Conservation (phyloP, 2,113 vertebrate genomes). For the Neomonachus schauinslandi region DNA sequence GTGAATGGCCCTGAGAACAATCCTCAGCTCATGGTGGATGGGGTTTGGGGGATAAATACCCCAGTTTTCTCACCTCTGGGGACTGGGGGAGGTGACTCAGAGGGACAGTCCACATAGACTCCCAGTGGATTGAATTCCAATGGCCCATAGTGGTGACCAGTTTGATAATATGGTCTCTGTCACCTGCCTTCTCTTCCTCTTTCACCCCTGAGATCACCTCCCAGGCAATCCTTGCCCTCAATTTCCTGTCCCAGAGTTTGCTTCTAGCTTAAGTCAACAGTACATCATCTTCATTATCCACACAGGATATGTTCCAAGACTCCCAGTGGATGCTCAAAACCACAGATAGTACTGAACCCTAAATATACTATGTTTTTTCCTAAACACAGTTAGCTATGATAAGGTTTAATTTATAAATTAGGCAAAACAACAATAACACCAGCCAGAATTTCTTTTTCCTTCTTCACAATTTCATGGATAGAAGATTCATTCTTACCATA, state of each 20-base stretch:
- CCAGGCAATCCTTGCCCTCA: too few species aligned
- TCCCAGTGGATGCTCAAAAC: not conserved
- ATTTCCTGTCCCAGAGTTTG: not conserved
- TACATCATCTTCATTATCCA: not conserved
- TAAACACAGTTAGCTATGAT: not conserved
- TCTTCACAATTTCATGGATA: not conserved
- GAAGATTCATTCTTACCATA: not conserved
- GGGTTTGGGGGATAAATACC: not conserved
- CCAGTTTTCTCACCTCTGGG: not conserved
- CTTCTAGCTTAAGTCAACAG: not conserved
- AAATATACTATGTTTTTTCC: not conserved
- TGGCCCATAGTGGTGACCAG: not conserved
- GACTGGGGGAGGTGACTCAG: not conserved
- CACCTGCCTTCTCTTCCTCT: not conserved
- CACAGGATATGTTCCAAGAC: not conserved
- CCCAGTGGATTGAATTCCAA: not conserved
- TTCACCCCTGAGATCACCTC: not conserved
- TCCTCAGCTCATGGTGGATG: too few species aligned
- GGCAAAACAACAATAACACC: not conserved
- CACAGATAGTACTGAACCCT: not conserved
- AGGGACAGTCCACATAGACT: accelerated
- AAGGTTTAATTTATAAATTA: not conserved
- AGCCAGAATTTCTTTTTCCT: not conserved
- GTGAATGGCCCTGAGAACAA: not conserved
- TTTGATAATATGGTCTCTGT: not conserved